Evolutionary conservation across 1,140 invertebrate genomes (phyloP).

Genomic region (Drosophila kepulauana): DNA sequence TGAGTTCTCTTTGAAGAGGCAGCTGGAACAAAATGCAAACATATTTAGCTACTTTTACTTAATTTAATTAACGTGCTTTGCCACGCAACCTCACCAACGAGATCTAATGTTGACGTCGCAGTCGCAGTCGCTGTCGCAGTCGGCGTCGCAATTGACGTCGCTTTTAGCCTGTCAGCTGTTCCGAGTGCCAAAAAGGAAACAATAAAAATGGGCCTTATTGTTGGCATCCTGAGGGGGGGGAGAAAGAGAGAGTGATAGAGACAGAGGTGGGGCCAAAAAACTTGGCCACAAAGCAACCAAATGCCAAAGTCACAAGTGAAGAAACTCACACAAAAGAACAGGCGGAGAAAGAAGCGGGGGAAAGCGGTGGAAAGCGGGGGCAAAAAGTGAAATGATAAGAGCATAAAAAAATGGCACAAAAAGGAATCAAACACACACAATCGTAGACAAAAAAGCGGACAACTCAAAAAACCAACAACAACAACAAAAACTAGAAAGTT

Average conservation of each 20-base stretch:
- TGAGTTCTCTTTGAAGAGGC: conserved; percentile 21
- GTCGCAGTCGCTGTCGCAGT: background rate
- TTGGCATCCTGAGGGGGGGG: conserved; percentile 66
- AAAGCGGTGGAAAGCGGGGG: background rate
- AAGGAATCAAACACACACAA: conserved; percentile 12
- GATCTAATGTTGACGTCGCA: conserved; percentile 38
- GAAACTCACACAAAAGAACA: conserved; percentile 18
- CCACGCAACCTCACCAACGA: conserved; percentile 41
- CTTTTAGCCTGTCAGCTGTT: conserved; percentile 74
- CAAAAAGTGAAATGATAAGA: conserved; percentile 20
- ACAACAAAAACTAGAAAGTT: background rate
- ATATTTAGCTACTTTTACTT: conserved; percentile 82
- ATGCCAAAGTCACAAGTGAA: conserved; percentile 40
- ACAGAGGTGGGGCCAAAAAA: background rate
- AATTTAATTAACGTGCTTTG: conserved; percentile 79
- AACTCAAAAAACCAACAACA: background rate
- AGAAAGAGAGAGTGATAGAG: no score
- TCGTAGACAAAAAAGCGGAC: conserved; percentile 18
- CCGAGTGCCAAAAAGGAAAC: conserved; percentile 71
- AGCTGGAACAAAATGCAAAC: conserved; percentile 57
- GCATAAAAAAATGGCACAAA: conserved; percentile 12
- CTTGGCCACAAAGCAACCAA: conserved; percentile 51
- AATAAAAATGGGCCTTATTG: conserved; percentile 80
- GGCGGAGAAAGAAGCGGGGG: background rate
- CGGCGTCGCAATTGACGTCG: conserved; percentile 41